phyloP scores from a whole-genome alignment of 2,113 vertebrate genomes.

The Halichoerus grypus region DNA sequence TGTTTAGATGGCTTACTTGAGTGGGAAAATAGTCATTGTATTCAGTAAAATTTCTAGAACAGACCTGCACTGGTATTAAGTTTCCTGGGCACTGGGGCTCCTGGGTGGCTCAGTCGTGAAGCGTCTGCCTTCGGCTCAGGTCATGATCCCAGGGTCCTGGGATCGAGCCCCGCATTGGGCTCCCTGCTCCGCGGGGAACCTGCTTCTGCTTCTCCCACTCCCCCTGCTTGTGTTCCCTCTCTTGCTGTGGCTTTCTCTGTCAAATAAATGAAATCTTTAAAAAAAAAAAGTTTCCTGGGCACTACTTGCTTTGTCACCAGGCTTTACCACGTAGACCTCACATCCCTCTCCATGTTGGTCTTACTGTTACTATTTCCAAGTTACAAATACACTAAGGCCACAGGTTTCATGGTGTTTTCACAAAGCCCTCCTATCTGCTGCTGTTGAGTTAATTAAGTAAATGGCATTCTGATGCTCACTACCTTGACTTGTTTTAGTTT shows the following conservation, averaged over 20 bases:
- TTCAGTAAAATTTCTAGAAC: not conserved
- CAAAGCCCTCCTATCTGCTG: not conserved
- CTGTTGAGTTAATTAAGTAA: not conserved
- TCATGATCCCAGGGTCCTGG: no score
- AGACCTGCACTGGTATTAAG: not conserved
- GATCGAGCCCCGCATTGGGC: no score
- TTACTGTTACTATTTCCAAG: slow-evolving; percentile 7
- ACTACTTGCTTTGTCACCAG: not conserved
- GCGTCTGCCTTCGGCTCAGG: no score
- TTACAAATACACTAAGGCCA: not conserved
- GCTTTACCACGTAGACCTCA: not conserved
- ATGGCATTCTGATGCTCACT: not conserved
- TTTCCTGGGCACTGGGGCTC: not conserved
- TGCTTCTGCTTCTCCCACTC: no score
- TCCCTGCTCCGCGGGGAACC: no score
- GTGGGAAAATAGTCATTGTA: not conserved
- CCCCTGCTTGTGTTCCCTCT: no score
- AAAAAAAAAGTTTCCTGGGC: not conserved
- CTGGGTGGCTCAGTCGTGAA: no score
- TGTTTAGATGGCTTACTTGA: not conserved
- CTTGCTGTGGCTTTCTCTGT: no score
- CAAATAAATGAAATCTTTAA: no score
- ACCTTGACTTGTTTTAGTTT: not conserved
- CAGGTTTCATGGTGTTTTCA: not conserved
- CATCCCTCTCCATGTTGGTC: not conserved